Percentiles rank a stretch among this genome's conserved stretches.
These are phyloP conservation scores for Acanthaster planci DNA, from an alignment of 35 echinoderm and acorn worm genomes.

Conservation along the genomic window DNA sequence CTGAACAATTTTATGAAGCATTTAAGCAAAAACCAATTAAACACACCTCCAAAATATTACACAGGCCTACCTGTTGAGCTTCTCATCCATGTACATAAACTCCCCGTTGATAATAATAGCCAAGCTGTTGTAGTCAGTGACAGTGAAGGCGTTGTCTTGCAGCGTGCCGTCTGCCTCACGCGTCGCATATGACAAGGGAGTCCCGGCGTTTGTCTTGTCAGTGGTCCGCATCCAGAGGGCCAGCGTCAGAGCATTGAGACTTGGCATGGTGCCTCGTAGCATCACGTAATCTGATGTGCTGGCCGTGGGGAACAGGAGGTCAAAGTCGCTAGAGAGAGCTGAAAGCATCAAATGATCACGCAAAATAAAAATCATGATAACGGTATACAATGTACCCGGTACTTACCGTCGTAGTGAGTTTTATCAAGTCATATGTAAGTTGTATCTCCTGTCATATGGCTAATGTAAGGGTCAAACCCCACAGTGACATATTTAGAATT, in stretches of 20 bases:
- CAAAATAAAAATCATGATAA: no score
- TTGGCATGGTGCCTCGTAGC: constrained; percentile 35
- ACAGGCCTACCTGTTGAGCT: constrained; percentile 53
- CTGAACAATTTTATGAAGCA: no score
- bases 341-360: no score
- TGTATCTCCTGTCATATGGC: no score
- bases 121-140: constrained; percentile 77
- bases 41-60: no score
- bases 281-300: constrained; percentile 34
- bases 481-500: no score
- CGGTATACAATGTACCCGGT: no score
- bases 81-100: constrained; percentile 47
- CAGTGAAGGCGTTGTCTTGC: constrained; percentile 65
- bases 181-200: constrained; percentile 62
- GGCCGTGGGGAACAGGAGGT: constrained; percentile 48
- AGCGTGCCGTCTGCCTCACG: background rate
- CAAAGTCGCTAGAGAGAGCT: constrained; percentile 56
- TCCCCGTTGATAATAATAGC: constrained; percentile 67
- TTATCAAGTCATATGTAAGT: no score
- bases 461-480: no score
- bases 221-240: constrained; percentile 74
- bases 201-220: constrained; percentile 51
- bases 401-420: no score
- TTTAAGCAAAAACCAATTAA: no score
- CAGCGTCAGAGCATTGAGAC: constrained; percentile 63